Evolutionary conservation across 2,113 vertebrate species (phyloP).

Genomic region (Marmota flaviventris): DNA sequence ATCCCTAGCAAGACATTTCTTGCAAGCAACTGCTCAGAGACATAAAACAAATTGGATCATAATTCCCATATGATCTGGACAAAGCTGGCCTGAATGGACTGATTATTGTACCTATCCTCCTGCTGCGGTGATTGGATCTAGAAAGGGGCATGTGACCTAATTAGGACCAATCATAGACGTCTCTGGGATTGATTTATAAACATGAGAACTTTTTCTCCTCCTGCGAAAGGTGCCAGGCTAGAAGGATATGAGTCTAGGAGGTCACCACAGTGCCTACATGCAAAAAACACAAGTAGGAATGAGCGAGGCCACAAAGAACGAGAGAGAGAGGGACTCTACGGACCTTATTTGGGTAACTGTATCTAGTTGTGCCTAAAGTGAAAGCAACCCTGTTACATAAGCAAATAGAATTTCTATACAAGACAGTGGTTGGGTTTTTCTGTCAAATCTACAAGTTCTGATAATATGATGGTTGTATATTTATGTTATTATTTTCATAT

Average conservation of each 20-base stretch:
- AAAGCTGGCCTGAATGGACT: background rate
- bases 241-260: background rate
- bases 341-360: background rate
- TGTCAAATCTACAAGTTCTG: conserved; percentile 36
- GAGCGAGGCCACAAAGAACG: background rate
- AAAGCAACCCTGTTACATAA: background rate
- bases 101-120: background rate
- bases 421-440: background rate
- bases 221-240: background rate
- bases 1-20: background rate
- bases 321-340: background rate
- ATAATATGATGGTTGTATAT: background rate
- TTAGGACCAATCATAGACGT: background rate
- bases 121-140: background rate
- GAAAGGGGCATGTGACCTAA: background rate
- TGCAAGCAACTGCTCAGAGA: background rate
- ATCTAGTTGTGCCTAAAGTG: background rate
- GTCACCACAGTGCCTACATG: no score
- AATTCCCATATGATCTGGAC: background rate
- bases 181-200: background rate
- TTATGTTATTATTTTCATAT: background rate
- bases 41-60: background rate
- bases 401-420: conserved; percentile 14
- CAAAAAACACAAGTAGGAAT: background rate
- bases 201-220: background rate